Conservation (phyloP, 2,113 vertebrate genomes). For the Empidonax traillii region DNA sequence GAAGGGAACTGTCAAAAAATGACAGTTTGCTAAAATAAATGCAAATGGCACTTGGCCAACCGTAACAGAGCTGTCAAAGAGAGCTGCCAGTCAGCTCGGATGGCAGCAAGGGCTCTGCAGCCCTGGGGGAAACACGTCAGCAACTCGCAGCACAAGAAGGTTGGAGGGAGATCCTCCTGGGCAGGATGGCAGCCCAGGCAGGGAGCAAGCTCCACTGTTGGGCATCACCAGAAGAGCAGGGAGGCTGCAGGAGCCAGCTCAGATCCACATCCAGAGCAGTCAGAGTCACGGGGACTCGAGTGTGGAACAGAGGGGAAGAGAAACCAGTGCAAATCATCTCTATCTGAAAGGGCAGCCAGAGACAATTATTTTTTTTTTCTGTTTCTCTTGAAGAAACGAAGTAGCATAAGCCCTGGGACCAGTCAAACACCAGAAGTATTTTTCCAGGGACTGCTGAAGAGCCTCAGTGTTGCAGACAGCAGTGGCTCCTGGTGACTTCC, state of each 20-base stretch:
- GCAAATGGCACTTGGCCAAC: slow-evolving; percentile 22
- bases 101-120: background rate
- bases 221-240: background rate
- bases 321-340: background rate
- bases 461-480: background rate
- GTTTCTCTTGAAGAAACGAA: background rate
- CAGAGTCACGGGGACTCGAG: background rate
- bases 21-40: slow-evolving; percentile 8
- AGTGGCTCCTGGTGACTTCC: background rate
- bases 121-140: background rate
- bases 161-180: background rate
- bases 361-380: background rate
- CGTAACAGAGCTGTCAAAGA: background rate
- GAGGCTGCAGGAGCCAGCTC: background rate
- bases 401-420: background rate
- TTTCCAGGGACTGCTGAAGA: background rate
- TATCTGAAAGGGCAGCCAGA: background rate
- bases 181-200: background rate
- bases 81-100: background rate
- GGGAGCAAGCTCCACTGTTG: rapidly evolving
- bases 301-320: background rate
- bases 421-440: background rate
- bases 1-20: background rate
- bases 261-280: background rate
- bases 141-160: rapidly evolving